Percentiles rank a stretch among this genome's conserved stretches.
phyloP scores from a whole-genome alignment of 1,140 invertebrate species.

The Steinernema khuongi region DNA sequence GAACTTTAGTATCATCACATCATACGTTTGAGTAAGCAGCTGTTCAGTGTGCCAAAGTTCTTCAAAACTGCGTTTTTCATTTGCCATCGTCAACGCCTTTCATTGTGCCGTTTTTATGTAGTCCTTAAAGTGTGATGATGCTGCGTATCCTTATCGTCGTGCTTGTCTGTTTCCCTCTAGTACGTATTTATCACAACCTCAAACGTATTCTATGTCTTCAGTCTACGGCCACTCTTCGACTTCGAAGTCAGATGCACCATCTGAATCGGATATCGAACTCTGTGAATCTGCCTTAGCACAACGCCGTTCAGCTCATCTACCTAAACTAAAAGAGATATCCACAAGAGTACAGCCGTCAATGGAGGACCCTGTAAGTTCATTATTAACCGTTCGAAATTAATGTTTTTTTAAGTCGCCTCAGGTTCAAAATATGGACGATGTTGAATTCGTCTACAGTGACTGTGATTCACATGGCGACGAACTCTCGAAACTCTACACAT shows the following conservation, averaged over 20 bases:
- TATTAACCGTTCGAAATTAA: slow-evolving; percentile 23
- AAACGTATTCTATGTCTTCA: slow-evolving; percentile 4
- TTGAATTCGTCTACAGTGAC: slow-evolving; percentile 52
- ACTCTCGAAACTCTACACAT: slow-evolving; percentile 55
- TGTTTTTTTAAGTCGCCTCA: not conserved
- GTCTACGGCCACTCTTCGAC: slow-evolving; percentile 19
- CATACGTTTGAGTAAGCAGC: too few relatives aligned
- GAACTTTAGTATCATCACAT: slow-evolving; percentile 8
- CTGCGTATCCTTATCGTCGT: not conserved
- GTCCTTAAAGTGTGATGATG: not conserved
- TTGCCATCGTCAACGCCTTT: not conserved
- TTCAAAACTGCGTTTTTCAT: too few relatives aligned
- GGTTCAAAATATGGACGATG: slow-evolving; percentile 42
- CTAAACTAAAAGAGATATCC: slow-evolving; percentile 47
- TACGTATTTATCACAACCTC: too few relatives aligned
- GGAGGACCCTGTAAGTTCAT: slow-evolving; percentile 24
- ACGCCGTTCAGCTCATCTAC: slow-evolving; percentile 49
- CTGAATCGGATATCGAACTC: slow-evolving; percentile 31
- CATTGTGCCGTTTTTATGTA: slow-evolving; percentile 1
- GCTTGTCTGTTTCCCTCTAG: not conserved
- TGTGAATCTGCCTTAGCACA: slow-evolving; percentile 53
- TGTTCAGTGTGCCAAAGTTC: too few relatives aligned
- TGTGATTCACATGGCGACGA: slow-evolving; percentile 42
- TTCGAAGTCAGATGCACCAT: not conserved
- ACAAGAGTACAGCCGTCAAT: slow-evolving; percentile 20